Base-by-base conservation (phyloP, 2,888 invertebrate genomes). In the Drosophila anomelani region DNA sequence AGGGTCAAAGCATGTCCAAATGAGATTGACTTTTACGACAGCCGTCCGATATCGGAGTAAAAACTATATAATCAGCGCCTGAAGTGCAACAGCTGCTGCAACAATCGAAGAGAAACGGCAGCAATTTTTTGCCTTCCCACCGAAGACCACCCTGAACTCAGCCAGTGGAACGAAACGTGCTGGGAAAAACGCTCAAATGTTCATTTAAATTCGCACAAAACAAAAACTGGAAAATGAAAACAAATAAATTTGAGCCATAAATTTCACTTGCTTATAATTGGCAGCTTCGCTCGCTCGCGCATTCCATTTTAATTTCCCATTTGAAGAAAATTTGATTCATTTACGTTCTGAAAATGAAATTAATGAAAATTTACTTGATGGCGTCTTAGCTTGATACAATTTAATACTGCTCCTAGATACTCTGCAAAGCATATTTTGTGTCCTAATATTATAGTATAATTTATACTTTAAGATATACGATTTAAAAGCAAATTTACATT, bases 1-100 rank as follows among this genome's bases (percentile, higher is more conserved):
- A 88, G 84, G 84, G 89, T 86, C 84, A 85, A 85, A 75, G 74
- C 87, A 57, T 49, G 75, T 75, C 47, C 47, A 23, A 41, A 69
- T 41, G 70, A 20, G 26, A 80, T 88, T 88, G 89, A 77, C 84
- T 85, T 85, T 85, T 85, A 85, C 84, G 89, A 88, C 89, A 80
- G 75, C 78, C 72, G 76, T 76, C 71, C 71, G 53, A 75, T 46
- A 23, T 46, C 63, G 53, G 10, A 32, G 47, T 57, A 51, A 73
- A 76, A 83, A 83, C 84, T 88, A 80, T 86, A 88, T 83, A 85
- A 85, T 85, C 89, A 86, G 81, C 83, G 80, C 68, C 66, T 70
- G 69, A 68, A 78, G 54, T 88, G 89, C 84, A 85, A 83, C 84
- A 85, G 87, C 84, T 85, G 84, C 76, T 86, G 89, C 79, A 83